Evolutionary conservation across 2,113 vertebrate genomes (phyloP), one percentile per base, ranked within the genome.

Genomic region (Smithornis capensis): DNA sequence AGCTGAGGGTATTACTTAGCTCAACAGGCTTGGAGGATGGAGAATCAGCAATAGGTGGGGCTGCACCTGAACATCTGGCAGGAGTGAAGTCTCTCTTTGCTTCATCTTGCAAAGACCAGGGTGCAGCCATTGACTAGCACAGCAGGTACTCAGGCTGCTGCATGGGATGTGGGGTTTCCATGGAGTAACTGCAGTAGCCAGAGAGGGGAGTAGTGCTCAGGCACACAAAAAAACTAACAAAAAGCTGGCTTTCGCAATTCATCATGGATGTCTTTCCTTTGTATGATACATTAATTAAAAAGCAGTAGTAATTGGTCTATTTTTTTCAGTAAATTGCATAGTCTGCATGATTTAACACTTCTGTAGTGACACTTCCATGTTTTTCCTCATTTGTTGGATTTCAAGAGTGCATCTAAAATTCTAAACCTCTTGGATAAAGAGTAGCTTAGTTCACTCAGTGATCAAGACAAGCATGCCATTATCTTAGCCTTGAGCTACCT

Each of bases 1-100:
- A 42, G 9, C 55, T 40, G 40, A 13, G 40, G 42, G 4, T 19
- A 17, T 78, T 63, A 38, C 0, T 0, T n/a, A 45, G 50, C 64
- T 86, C 28, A 40, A 25, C 37, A 53, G 68, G 31, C 81, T 45
- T 42, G 52, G 19, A 67, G 69, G 38, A 24, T 15, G 31, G 52
- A 89, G 56, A 69, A 59, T 55, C 68, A 67, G 64, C 42, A 63
- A 1, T 25, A 75, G 55, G 8, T 63, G 22, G 28, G 37, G 45
- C 37, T 55, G 33, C 49, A 52, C 12, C 38, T 76, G 49, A 42
- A 83, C 29, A 28, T 86, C 50, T 77, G 45, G 23, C 29, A 79
- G 38, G n/a, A 49, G 45, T 52, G 19, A 73, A 37, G 28, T 73
- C 27, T 73, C 42, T 40, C 14, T 38, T 44, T 77, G 37, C 65